Base-by-base conservation (phyloP, 2,797 vertebrate genomes). In the Acipenser transmontanus region DNA sequence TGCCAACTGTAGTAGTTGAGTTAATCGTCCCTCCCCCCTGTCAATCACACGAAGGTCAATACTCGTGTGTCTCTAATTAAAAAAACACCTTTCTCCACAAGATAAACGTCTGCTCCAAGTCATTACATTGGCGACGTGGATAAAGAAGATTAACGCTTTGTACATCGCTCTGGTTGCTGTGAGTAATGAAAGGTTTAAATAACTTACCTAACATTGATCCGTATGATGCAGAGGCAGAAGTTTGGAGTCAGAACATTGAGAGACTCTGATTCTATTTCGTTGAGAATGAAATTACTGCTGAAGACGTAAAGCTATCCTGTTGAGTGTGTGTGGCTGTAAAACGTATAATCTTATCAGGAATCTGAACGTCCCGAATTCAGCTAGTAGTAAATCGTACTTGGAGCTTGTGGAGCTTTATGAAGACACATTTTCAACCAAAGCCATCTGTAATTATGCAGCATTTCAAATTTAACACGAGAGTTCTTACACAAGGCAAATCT, bases 311-410 rank as follows among this genome's bases (percentile, higher is more conserved):
- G 54, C 8, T 57, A 1, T 57, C 54, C 8, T 57, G 54, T 57
- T 57, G 54, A 51, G 54, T 12, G 8, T 57, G 8, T 57, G 54
- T 57, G 11, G 54, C 6, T 10, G 54, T 57, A 57, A 57, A 12
- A 57, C 54, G 7, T 57, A 57, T n/a, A 57, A 57, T 57, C 54
- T 57, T 6, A 57, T 57, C 54, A 57, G 54, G 13, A 57, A 57
- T 12, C 6, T 57, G 11, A 6, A 2, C 6, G 54, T n/a, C 54
- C 54, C 8, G 6, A 57, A 57, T 57, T 6, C 11, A 12, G 1
- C 11, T 9, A 57, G 11, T 57, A 57, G 8, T 12, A 57, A 57
- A n/a, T 12, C 1, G 13, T 57, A 57, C 13, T 2, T 10, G 8
- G 54, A 57, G 11, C 13, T 9, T 6, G 1, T 57, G 54, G 8